Evolutionary conservation across 2,797 vertebrate species (phyloP).

Genomic region (Melanotaenia maccullochi): DNA sequence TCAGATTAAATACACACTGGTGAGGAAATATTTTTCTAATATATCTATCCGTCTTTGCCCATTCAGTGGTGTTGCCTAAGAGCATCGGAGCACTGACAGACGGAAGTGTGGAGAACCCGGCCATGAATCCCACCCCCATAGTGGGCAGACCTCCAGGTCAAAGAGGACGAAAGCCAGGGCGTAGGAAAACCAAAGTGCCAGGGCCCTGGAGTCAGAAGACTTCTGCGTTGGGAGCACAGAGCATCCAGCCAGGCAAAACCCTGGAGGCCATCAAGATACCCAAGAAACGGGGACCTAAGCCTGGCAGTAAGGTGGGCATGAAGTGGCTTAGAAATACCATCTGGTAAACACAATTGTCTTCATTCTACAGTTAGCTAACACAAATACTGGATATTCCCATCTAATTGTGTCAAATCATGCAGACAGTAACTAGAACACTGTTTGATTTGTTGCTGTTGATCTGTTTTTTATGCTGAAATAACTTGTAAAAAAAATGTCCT

Average conservation of each 20-base stretch:
- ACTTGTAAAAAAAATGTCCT: neutral
- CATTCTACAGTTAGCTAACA: neutral
- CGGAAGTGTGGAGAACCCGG: conserved; percentile 86
- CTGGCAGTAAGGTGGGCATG: conserved; percentile 92
- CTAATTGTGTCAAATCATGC: neutral
- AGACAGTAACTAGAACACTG: neutral
- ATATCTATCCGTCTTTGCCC: conserved; percentile 1
- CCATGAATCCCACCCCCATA: conserved; percentile 86
- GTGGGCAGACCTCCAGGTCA: conserved; percentile 89
- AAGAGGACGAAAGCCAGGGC: conserved; percentile 92
- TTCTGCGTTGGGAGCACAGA: conserved; percentile 74
- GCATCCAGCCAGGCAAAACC: conserved; percentile 83
- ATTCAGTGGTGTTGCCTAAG: conserved; percentile 92
- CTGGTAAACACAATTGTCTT: neutral
- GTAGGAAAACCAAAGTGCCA: conserved; percentile 88
- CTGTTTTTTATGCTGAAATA: no score
- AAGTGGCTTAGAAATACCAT: neutral
- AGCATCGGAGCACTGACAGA: conserved; percentile 87
- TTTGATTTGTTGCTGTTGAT: neutral
- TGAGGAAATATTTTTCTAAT: neutral
- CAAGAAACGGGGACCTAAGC: conserved; percentile 98
- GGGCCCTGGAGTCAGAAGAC: conserved; percentile 77
- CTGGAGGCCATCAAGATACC: conserved; percentile 93
- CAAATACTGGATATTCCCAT: neutral
- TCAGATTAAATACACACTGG: neutral